Percentiles rank a stretch among this genome's conserved stretches.
Conservation (phyloP, 2,113 vertebrate species). For the Aptenodytes patagonicus region DNA sequence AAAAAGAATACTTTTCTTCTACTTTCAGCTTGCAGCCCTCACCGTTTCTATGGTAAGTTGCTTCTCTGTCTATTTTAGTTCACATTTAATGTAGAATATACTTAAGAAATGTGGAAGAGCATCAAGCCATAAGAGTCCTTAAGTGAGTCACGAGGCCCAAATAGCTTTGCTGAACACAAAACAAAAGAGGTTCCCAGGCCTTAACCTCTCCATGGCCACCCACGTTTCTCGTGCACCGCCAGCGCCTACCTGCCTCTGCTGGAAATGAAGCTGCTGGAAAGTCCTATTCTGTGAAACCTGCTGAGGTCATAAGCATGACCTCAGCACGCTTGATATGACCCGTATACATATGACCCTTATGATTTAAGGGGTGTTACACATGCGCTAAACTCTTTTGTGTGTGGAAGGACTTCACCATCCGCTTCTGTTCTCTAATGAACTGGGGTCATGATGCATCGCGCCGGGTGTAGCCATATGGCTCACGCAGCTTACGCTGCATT, state of each 20-base stretch:
- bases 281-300: neutral
- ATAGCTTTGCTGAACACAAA: neutral
- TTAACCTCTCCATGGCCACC: neutral
- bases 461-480: neutral
- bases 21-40: neutral
- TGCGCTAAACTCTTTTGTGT: neutral
- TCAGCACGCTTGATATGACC: neutral
- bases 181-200: neutral
- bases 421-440: neutral
- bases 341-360: no score
- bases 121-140: neutral
- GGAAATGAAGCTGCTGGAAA: neutral
- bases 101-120: constrained; percentile 10
- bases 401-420: neutral
- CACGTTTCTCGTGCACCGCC: accelerated
- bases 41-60: neutral
- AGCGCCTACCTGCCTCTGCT: neutral
- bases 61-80: constrained; percentile 7
- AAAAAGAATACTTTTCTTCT: constrained; percentile 15
- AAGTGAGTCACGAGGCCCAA: neutral
- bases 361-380: neutral
- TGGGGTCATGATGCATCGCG: accelerated
- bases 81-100: neutral
- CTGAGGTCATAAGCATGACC: neutral
- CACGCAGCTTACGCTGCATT: neutral